phyloP scores from a whole-genome alignment of 2,888 invertebrate genomes.

The Drosophila falleni region DNA sequence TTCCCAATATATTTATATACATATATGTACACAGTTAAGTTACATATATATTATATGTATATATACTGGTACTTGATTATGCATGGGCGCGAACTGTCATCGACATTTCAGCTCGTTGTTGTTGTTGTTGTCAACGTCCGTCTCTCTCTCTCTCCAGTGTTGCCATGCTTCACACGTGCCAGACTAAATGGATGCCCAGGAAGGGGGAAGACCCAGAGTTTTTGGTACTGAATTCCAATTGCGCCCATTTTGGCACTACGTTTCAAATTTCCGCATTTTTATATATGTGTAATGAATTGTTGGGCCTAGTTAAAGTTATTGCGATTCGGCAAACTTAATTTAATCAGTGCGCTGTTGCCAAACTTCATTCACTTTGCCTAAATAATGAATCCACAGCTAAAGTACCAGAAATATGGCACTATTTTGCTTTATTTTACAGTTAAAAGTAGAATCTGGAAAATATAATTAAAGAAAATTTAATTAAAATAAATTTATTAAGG shows the following conservation, averaged over 20 bases:
- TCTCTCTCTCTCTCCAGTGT: constrained; percentile 22
- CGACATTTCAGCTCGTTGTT: constrained; percentile 7
- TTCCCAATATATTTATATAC: constrained; percentile 48
- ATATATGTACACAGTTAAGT: constrained; percentile 1
- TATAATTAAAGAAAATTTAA: background rate
- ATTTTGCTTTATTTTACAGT: background rate
- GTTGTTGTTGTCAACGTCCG: constrained; percentile 5
- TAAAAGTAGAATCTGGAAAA: background rate
- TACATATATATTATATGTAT: background rate
- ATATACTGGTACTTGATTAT: constrained; percentile 48
- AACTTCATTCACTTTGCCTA: background rate
- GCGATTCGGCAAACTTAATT: background rate
- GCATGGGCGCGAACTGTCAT: constrained; percentile 46
- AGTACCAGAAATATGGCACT: background rate
- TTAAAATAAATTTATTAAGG: background rate
- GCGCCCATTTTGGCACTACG: constrained; percentile 4
- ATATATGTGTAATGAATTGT: background rate
- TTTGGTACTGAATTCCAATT: constrained; percentile 53
- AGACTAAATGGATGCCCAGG: background rate
- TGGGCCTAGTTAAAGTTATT: constrained; percentile 4
- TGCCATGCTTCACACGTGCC: constrained; percentile 69
- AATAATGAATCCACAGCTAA: background rate
- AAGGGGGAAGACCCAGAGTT: constrained; percentile 19
- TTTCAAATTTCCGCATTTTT: constrained; percentile 44
- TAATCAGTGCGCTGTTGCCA: background rate